A percentile compares a stretch with the other conserved stretches of the same genome.
These are phyloP conservation scores for Ascidia mentula DNA, from an alignment of 23 tunicate species.

Conservation along the genomic window DNA sequence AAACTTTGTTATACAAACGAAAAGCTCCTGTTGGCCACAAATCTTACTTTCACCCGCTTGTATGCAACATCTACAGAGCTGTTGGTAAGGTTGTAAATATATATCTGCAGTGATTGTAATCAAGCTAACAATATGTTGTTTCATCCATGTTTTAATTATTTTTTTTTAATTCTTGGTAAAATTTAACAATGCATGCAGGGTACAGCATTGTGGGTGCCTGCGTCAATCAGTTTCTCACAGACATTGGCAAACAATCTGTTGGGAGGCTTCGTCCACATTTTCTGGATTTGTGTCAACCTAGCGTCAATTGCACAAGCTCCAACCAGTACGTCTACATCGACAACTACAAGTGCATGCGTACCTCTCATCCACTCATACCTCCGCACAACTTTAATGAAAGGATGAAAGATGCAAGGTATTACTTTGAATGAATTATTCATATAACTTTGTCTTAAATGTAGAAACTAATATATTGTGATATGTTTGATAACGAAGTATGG, in stretches of 20 bases:
- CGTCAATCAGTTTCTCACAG: constrained; percentile 70
- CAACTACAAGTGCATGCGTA: constrained; percentile 60
- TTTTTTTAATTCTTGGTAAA: too few relatives aligned
- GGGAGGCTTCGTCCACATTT: constrained; percentile 80
- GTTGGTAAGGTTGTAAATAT: neutral
- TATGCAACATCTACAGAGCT: neutral
- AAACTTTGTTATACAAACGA: neutral
- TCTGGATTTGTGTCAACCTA: constrained; percentile 65
- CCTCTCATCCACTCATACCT: constrained; percentile 54
- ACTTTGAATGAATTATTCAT: too few relatives aligned
- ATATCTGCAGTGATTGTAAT: too few relatives aligned
- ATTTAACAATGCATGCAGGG: too few relatives aligned
- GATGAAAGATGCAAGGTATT: constrained; percentile 45
- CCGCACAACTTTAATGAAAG: constrained; percentile 14
- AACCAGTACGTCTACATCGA: constrained; percentile 39
- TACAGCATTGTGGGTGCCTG: constrained; percentile 75
- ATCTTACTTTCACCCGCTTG: neutral
- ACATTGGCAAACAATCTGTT: constrained; percentile 47
- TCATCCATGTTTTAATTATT: too few relatives aligned
- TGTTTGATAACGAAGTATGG: too few relatives aligned
- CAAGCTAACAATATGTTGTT: too few relatives aligned
- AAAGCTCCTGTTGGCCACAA: neutral
- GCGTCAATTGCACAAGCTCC: constrained; percentile 51
- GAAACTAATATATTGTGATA: too few relatives aligned
- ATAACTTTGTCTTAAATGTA: too few relatives aligned